Conservation (phyloP, 2,888 invertebrate genomes). For the Sinotaia quadrata region DNA sequence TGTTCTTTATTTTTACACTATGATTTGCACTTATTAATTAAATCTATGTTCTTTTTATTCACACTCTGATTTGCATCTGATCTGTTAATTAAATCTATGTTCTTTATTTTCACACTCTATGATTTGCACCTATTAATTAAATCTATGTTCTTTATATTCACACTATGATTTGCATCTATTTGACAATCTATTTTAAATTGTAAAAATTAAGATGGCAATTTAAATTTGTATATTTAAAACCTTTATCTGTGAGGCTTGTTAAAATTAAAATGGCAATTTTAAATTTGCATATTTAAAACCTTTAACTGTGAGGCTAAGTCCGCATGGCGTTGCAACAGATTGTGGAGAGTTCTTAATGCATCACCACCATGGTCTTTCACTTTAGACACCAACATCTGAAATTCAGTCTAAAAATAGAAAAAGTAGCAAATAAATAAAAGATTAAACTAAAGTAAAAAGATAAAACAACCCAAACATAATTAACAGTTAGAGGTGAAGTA, state of each 20-base stretch:
- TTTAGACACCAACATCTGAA: background rate
- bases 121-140: background rate
- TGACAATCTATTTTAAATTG: background rate
- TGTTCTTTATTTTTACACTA: background rate
- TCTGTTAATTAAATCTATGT: background rate
- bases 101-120: background rate
- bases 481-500: too few relatives aligned
- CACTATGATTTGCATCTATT: background rate
- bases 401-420: background rate
- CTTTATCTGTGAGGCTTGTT: background rate
- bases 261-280: background rate
- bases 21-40: background rate
- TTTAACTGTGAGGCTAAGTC: background rate
- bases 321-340: background rate
- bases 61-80: background rate
- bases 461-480: too few relatives aligned
- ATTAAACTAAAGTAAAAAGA: too few relatives aligned
- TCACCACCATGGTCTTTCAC: background rate
- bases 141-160: background rate
- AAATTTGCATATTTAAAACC: background rate
- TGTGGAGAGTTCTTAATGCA: slow-evolving; percentile 4
- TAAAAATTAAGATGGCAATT: background rate
- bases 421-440: too few relatives aligned
- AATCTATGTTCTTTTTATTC: background rate
- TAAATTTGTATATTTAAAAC: background rate